phyloP scores from a whole-genome alignment of 1,140 invertebrate genomes.

The Plectrocnemia conspersa region DNA sequence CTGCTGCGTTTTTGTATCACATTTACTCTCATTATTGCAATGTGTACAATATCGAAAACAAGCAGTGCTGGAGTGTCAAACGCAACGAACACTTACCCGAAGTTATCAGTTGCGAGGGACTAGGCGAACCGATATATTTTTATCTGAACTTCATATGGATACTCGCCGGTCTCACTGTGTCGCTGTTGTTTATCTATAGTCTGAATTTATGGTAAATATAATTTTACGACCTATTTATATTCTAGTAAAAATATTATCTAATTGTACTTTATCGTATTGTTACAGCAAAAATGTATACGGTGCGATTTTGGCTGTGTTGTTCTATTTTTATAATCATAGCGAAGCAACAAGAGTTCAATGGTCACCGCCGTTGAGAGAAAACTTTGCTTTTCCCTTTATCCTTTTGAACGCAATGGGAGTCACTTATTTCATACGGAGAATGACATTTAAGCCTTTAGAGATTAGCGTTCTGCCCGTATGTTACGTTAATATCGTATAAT shows the following conservation, averaged over 20 bases:
- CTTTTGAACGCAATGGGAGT: slow-evolving; percentile 52
- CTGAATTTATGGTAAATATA: slow-evolving; percentile 43
- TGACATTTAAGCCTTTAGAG: slow-evolving; percentile 5
- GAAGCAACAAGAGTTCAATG: slow-evolving; percentile 78
- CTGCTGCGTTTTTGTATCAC: slow-evolving; percentile 25
- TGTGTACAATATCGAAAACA: slow-evolving; percentile 38
- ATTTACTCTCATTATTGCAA: slow-evolving; percentile 29
- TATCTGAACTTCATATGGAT: slow-evolving; percentile 68
- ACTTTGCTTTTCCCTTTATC: slow-evolving; percentile 69
- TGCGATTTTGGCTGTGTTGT: slow-evolving; percentile 60
- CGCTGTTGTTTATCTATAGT: slow-evolving; percentile 61
- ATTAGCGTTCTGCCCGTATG: slow-evolving; percentile 18
- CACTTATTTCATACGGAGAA: slow-evolving; percentile 39
- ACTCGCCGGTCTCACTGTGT: slow-evolving; percentile 59
- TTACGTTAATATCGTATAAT: slow-evolving; percentile 24
- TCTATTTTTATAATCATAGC: slow-evolving; percentile 76
- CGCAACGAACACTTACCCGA: slow-evolving; percentile 58
- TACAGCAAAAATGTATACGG: slow-evolving; percentile 62
- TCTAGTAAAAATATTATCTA: background rate
- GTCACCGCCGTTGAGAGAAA: slow-evolving; percentile 79
- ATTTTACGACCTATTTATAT: background rate
- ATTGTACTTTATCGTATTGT: slow-evolving; percentile 6
- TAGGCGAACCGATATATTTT: slow-evolving; percentile 71
- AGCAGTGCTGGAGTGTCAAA: slow-evolving; percentile 59
- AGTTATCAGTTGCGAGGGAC: slow-evolving; percentile 73